Evolutionary conservation across 2,113 vertebrate genomes (phyloP).

Genomic region (Indri indri): DNA sequence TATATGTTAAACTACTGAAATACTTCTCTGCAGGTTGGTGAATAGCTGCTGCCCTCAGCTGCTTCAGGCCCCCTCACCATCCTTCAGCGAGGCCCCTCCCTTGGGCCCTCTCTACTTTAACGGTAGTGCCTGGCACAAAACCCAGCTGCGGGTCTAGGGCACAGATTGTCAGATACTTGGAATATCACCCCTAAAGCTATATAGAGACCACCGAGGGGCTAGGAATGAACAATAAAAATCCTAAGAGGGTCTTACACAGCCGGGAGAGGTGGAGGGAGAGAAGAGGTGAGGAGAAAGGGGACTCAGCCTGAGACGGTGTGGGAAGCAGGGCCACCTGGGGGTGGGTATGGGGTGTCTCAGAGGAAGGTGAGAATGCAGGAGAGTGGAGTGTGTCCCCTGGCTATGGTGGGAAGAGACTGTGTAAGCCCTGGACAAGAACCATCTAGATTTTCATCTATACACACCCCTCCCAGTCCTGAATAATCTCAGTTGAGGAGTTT

Average conservation of each 20-base stretch:
- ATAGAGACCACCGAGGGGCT: not conserved
- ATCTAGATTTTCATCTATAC: not conserved
- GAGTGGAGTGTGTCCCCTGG: not conserved
- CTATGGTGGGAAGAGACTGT: not conserved
- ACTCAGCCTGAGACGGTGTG: not conserved
- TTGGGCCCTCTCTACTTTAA: not conserved
- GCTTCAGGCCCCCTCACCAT: not conserved
- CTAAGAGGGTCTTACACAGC: not conserved
- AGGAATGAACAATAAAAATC: not conserved
- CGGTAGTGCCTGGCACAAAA: not conserved
- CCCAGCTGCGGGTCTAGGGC: not conserved
- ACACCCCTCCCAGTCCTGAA: not conserved
- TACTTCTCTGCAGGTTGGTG: not conserved
- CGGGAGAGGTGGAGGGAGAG: not conserved
- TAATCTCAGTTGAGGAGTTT: not conserved
- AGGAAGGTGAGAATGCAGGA: not conserved
- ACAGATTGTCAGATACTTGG: not conserved
- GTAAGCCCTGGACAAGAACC: not conserved
- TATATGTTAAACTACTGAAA: not conserved
- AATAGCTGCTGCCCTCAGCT: not conserved
- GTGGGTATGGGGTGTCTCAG: not conserved
- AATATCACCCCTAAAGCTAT: not conserved
- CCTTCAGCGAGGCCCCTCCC: not conserved
- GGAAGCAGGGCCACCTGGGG: not conserved
- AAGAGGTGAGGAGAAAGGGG: not conserved